Evolutionary conservation across 2,797 vertebrate species (phyloP).

Genomic region (Xyrichtys novacula): DNA sequence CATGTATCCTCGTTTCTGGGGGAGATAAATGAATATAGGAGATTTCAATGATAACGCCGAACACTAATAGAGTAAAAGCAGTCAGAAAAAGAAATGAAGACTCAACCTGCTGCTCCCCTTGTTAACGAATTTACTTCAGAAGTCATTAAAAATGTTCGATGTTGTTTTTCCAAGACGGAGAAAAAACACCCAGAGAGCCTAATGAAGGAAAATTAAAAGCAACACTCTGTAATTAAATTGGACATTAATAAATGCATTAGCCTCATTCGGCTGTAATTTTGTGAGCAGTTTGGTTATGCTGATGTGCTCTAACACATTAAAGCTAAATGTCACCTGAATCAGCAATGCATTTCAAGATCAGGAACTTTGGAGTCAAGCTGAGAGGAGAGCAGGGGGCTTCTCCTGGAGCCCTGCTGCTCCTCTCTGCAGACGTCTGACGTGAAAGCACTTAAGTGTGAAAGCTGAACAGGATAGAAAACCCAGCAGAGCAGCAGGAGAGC

Average conservation of each 20-base stretch:
- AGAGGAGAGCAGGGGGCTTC: constrained; percentile 27
- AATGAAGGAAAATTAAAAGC: constrained; percentile 75
- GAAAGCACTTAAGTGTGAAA: constrained; percentile 51
- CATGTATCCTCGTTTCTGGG: constrained; percentile 31
- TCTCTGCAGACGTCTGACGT: constrained; percentile 40
- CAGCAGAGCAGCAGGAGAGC: constrained; percentile 14
- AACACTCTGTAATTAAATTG: constrained; percentile 70
- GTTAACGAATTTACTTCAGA: constrained; percentile 65
- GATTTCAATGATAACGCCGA: constrained; percentile 57
- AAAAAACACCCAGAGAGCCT: constrained; percentile 47
- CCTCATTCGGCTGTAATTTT: constrained; percentile 62
- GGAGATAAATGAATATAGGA: constrained; percentile 43
- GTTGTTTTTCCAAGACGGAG: background rate
- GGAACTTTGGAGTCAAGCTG: constrained; percentile 46
- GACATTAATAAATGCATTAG: constrained; percentile 80
- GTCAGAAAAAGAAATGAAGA: constrained; percentile 31
- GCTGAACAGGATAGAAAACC: constrained; percentile 9
- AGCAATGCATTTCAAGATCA: constrained; percentile 52
- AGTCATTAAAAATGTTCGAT: constrained; percentile 58
- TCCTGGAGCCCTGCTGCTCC: constrained; percentile 48
- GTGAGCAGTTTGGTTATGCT: constrained; percentile 62
- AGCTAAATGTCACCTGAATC: constrained; percentile 69
- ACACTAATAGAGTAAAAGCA: constrained; percentile 58
- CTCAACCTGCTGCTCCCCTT: constrained; percentile 45
- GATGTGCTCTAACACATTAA: constrained; percentile 67